Base-by-base conservation (phyloP, 1,140 invertebrate genomes). In the Stratiolaelaps scimitus region DNA sequence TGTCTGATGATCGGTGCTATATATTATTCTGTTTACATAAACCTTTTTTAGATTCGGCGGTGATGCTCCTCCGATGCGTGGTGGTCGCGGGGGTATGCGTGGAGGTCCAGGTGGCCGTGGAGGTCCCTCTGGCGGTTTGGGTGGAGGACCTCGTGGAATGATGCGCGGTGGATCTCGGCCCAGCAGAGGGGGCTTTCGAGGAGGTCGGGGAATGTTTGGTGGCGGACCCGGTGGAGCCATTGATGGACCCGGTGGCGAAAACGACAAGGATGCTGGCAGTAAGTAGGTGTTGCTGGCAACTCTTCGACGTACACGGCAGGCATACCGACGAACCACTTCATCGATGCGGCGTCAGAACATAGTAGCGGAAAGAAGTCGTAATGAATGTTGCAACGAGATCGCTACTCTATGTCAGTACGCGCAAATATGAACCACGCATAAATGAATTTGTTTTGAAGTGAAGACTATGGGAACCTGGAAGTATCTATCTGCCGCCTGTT, bases 61-160 rank as follows among this genome's bases (percentile, higher is more conserved):
- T 23, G 53, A 60, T 23, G 53, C 26, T 23, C 53, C 53, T n/a
- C 53, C 53, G 13, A 60, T 60, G 53, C 53, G 53, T 34, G 53
- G 53, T 15, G 53, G 53, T 5, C 53, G 53, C 10, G 53, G 53
- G 17, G 53, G 53, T 1, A 60, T 60, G 53, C 53, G 53, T 6
- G 53, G 53, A 15, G 34, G 26, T 26, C 26, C 26, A 20, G 53
- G 53, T 23, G 23, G 53, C 2, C 53, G 53, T 20, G 53, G 53
- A 60, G 53, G 53, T 1, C 53, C 53, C 4, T 34, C 53, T 17
- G 17, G 26, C 53, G 13, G 53, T 10, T 10, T 40, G 34, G 53
- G 53, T 5, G 34, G 53, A 60, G 53, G 53, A 26, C 53, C 26
- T 26, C 26, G 53, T 19, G 53, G 53, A 5, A 34, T 26, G 34